phyloP scores from a whole-genome alignment of 1,140 invertebrate species.

The Psilanteris sp. region DNA sequence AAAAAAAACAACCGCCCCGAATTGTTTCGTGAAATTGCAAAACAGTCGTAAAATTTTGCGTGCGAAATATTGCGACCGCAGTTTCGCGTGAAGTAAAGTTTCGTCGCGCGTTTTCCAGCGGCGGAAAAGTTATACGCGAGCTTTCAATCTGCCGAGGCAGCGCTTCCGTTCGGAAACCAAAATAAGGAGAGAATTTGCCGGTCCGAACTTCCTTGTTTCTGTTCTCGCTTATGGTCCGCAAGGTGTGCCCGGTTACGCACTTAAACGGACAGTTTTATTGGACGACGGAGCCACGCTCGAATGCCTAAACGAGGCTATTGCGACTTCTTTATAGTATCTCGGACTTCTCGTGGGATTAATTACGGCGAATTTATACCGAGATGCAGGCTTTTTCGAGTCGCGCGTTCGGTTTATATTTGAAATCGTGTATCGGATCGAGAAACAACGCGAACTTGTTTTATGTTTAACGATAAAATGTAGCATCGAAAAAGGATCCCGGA shows the following conservation, averaged over 20 bases:
- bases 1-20: too few relatives aligned
- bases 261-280: conserved; percentile 36
- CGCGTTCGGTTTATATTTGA: too few relatives aligned
- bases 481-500: too few relatives aligned
- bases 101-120: conserved; percentile 1
- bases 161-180: conserved; percentile 38
- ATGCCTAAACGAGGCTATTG: conserved; percentile 4
- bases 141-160: conserved; percentile 35
- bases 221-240: conserved; percentile 3
- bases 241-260: conserved; percentile 19
- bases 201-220: conserved; percentile 17
- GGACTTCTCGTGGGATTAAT: too few relatives aligned
- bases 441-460: too few relatives aligned
- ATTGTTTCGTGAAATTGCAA: conserved; percentile 5
- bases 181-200: conserved; percentile 37
- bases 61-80: conserved; percentile 7
- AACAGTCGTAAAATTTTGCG: conserved; percentile 14
- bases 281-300: neutral
- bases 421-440: too few relatives aligned
- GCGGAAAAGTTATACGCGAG: conserved; percentile 40
- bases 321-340: conserved; percentile 18
- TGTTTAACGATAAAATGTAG: too few relatives aligned
- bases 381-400: too few relatives aligned
- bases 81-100: conserved; percentile 13
- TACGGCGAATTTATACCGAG: too few relatives aligned